These are phyloP conservation scores for Drosophila barbarae DNA, from an alignment of 2,888 invertebrate genomes.

Conservation along the genomic window DNA sequence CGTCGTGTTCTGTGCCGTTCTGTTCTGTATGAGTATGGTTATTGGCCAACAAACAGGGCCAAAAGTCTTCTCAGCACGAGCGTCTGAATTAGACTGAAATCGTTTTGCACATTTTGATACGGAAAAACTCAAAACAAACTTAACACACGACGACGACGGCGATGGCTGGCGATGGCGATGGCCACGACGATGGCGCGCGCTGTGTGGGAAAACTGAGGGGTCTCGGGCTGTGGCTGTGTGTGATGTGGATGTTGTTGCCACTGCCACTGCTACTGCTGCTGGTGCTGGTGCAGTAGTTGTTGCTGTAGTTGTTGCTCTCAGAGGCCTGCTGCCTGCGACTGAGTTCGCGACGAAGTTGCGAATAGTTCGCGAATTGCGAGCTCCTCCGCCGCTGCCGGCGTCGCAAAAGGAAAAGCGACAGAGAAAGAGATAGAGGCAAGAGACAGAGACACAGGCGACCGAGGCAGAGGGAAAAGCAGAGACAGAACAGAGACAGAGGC, in stretches of 20 bases:
- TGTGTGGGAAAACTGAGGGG: slow-evolving; percentile 57
- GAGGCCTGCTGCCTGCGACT: slow-evolving; percentile 39
- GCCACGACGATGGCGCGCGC: slow-evolving; percentile 44
- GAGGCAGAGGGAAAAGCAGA: slow-evolving; percentile 25
- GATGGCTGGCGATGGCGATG: slow-evolving; percentile 45
- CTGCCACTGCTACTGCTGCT: slow-evolving; percentile 28
- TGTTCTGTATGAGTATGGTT: slow-evolving; percentile 39
- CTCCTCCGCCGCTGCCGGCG: slow-evolving; percentile 34
- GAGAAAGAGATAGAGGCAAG: slow-evolving; percentile 20
- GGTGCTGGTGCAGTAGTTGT: slow-evolving; percentile 6
- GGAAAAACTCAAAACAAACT: slow-evolving; percentile 79
- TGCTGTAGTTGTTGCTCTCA: slow-evolving; percentile 31
- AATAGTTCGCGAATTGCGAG: slow-evolving; percentile 40
- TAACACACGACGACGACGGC: slow-evolving; percentile 53
- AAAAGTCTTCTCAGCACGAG: slow-evolving; percentile 80
- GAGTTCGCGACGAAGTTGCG: slow-evolving; percentile 55
- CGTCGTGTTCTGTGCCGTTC: slow-evolving; percentile 17
- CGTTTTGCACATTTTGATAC: slow-evolving; percentile 80
- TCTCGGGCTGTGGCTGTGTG: slow-evolving; percentile 21
- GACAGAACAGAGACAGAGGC: slow-evolving; percentile 19
- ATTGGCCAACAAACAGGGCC: slow-evolving; percentile 66
- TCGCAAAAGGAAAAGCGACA: slow-evolving; percentile 31
- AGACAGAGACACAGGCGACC: slow-evolving; percentile 6
- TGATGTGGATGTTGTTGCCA: slow-evolving; percentile 10
- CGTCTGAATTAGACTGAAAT: slow-evolving; percentile 80